Evolutionary conservation across 2,797 vertebrate species (phyloP).

Genomic region (Fratercula arctica): DNA sequence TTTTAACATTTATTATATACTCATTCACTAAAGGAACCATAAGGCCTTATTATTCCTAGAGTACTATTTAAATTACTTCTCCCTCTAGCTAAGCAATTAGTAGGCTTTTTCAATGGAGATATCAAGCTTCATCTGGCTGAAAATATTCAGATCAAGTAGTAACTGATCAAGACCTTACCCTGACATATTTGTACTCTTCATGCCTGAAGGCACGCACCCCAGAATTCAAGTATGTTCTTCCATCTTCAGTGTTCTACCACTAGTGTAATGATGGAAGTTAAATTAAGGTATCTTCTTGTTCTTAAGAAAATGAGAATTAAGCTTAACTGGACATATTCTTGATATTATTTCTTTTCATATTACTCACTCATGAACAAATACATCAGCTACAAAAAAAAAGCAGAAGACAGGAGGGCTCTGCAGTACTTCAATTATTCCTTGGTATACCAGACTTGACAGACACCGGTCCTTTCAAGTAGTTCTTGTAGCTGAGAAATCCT

Average conservation of each 20-base stretch:
- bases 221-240: not conserved
- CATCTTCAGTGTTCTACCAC: not conserved
- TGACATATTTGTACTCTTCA: not conserved
- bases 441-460: not conserved
- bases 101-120: not conserved
- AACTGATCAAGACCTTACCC: not conserved
- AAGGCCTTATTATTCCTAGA: not conserved
- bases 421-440: not conserved
- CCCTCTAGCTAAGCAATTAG: not conserved
- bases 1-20: not conserved
- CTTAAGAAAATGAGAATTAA: not conserved
- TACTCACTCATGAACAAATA: not conserved
- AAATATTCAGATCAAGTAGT: not conserved
- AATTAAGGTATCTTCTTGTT: not conserved
- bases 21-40: not conserved
- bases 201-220: not conserved
- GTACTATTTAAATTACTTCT: not conserved
- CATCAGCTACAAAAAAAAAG: not conserved
- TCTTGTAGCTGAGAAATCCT: not conserved
- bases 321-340: not conserved
- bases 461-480: not conserved
- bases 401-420: not conserved
- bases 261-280: not conserved
- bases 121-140: not conserved
- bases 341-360: not conserved